These are phyloP conservation scores for Euleptes europaea DNA, from an alignment of 2,113 vertebrate species.

Conservation along the genomic window DNA sequence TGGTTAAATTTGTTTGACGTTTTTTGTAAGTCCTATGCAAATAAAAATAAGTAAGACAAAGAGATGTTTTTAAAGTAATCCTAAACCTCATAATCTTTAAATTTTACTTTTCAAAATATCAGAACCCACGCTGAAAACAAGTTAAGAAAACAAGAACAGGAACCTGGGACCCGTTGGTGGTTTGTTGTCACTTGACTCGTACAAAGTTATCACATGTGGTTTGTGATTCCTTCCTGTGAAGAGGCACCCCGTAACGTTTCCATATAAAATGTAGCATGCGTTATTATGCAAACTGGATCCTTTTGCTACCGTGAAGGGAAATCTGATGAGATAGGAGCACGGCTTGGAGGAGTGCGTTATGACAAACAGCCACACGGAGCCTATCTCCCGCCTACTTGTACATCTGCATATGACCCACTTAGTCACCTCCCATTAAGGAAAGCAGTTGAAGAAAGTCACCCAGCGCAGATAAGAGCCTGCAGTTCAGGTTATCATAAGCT, in stretches of 20 bases:
- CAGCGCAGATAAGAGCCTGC: background rate
- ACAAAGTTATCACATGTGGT: background rate
- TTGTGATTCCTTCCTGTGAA: background rate
- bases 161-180: background rate
- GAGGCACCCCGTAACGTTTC: background rate
- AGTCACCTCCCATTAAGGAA: slow-evolving; percentile 8
- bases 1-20: background rate
- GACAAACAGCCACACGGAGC: background rate
- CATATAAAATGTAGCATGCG: background rate
- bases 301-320: background rate
- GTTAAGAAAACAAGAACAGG: background rate
- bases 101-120: background rate
- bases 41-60: too few relatives aligned
- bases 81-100: background rate
- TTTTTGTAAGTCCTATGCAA: background rate
- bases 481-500: background rate
- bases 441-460: background rate
- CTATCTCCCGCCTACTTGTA: background rate
- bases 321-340: background rate
- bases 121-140: background rate
- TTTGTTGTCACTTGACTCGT: background rate
- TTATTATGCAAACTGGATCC: background rate
- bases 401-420: slow-evolving; percentile 20
- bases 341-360: background rate
- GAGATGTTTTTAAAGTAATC: too few relatives aligned